These are phyloP conservation scores for Pocillopora grandis DNA, from an alignment of 92 coral and sea anemone species.

Conservation along the genomic window DNA sequence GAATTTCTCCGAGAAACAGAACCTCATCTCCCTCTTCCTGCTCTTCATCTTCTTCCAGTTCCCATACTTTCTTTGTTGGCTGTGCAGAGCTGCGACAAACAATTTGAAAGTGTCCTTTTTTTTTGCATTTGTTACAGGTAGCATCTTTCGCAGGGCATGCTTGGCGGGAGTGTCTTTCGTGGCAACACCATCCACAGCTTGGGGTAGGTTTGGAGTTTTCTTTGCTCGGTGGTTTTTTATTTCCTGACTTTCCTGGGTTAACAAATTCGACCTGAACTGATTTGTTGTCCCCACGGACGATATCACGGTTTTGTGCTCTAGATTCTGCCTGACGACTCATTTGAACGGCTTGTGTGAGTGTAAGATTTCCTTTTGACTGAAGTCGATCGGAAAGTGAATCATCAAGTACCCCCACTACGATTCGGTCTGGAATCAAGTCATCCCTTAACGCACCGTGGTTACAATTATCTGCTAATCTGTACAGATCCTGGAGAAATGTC, in stretches of 20 bases:
- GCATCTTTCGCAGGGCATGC: slow-evolving; percentile 23
- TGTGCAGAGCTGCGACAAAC: slow-evolving; percentile 17
- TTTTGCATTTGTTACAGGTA: slow-evolving; percentile 25
- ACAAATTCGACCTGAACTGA: slow-evolving; percentile 22
- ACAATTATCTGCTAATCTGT: slow-evolving; percentile 54
- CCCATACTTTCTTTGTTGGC: not conserved
- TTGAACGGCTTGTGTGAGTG: slow-evolving; percentile 49
- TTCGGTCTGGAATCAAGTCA: slow-evolving; percentile 41
- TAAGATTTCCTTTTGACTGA: slow-evolving; percentile 44
- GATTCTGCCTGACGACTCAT: slow-evolving; percentile 53
- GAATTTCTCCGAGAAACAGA: slow-evolving; percentile 30
- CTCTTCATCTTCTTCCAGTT: slow-evolving; percentile 12
- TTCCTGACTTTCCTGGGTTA: slow-evolving; percentile 5
- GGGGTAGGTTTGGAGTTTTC: not conserved
- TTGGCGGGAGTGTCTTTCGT: slow-evolving; percentile 26
- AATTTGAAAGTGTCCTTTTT: slow-evolving; percentile 14
- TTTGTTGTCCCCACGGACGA: slow-evolving; percentile 43
- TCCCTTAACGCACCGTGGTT: slow-evolving; percentile 50
- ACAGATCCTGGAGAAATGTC: slow-evolving; percentile 52
- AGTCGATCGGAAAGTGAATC: slow-evolving; percentile 60
- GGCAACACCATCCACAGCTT: slow-evolving; percentile 47
- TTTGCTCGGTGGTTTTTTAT: not conserved
- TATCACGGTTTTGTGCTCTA: slow-evolving; percentile 48
- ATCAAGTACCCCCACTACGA: slow-evolving; percentile 61
- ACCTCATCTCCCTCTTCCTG: slow-evolving; percentile 17